These are phyloP conservation scores for Calidris pygmaea DNA, from an alignment of 2,113 vertebrate species.

Conservation along the genomic window DNA sequence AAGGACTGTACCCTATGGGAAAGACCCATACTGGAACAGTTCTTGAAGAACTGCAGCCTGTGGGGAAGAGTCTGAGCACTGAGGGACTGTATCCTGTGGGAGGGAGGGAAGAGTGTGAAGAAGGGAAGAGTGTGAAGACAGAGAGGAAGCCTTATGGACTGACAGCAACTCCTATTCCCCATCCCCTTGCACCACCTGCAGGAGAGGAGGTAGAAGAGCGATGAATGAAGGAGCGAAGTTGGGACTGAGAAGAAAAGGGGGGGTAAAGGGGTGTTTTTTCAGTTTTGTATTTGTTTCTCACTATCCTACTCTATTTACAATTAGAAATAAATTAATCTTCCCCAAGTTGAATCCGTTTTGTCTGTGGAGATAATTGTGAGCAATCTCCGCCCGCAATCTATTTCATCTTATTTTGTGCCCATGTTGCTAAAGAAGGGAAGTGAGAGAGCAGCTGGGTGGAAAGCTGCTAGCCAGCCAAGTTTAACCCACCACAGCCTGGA, in stretches of 20 bases:
- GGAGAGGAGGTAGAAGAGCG: neutral
- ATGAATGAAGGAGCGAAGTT: neutral
- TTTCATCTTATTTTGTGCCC: neutral
- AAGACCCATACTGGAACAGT: neutral
- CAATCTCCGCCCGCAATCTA: neutral
- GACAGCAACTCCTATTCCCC: too few species aligned
- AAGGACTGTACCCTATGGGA: neutral
- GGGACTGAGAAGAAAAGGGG: neutral
- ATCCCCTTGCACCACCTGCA: fast-evolving
- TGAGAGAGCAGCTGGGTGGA: neutral
- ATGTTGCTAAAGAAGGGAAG: neutral
- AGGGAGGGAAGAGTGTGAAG: too few species aligned
- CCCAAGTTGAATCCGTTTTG: neutral
- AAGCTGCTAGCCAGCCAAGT: neutral
- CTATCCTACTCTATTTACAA: neutral
- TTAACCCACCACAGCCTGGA: neutral
- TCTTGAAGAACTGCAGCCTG: neutral
- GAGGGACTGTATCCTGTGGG: neutral
- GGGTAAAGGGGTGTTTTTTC: neutral
- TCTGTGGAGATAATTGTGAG: neutral
- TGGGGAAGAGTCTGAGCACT: neutral
- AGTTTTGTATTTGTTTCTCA: neutral
- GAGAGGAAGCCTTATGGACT: neutral
- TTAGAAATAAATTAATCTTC: neutral
- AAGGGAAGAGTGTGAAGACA: neutral